Conservation (phyloP, 37 sponge, comb jelly and placozoan genomes). For the Spongilla lacustris region DNA sequence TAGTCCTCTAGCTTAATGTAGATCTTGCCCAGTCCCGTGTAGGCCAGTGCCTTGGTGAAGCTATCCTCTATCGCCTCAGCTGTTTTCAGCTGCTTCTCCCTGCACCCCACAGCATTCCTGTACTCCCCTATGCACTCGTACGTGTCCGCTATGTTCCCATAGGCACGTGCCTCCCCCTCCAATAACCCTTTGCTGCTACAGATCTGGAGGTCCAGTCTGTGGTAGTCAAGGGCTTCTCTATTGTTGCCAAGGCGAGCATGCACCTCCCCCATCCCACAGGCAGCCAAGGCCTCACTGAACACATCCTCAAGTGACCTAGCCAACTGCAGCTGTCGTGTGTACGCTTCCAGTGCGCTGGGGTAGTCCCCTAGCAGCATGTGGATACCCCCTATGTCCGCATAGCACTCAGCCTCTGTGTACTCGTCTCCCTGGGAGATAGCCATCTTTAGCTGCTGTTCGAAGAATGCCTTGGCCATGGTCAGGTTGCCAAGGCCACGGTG, state of each 20-base stretch:
- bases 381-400: conserved; percentile 85
- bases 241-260: conserved; percentile 75
- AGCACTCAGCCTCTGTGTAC: conserved; percentile 80
- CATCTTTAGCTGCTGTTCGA: conserved; percentile 75
- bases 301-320: conserved; percentile 64
- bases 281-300: conserved; percentile 76
- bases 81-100: conserved; percentile 75
- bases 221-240: conserved; percentile 77
- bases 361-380: conserved; percentile 80
- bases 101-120: conserved; percentile 64
- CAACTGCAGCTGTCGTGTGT: conserved; percentile 68
- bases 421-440: conserved; percentile 63
- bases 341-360: conserved; percentile 64
- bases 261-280: conserved; percentile 86
- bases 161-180: conserved; percentile 75
- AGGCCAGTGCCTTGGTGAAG: conserved; percentile 66
- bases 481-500: conserved; percentile 80
- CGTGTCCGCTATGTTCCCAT: conserved; percentile 85
- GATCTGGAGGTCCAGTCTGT: conserved; percentile 70
- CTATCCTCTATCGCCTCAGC: conserved; percentile 62
- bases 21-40: conserved; percentile 83
- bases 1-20: conserved; percentile 67
- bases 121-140: conserved; percentile 82
- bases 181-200: conserved; percentile 45
- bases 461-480: conserved; percentile 58